These are phyloP conservation scores for Odontomachus brunneus DNA, from an alignment of 1,140 invertebrate species.

Conservation along the genomic window DNA sequence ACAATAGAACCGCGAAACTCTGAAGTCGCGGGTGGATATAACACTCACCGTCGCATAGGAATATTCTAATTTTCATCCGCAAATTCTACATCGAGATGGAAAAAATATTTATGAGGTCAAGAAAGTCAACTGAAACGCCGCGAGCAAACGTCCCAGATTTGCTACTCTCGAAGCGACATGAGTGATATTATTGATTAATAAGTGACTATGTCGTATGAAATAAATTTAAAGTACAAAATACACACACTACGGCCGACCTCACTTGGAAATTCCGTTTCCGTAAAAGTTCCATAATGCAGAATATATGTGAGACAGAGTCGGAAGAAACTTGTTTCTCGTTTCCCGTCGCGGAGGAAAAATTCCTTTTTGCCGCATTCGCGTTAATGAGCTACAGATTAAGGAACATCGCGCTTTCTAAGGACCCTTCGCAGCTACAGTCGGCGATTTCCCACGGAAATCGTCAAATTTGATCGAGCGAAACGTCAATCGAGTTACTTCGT, in stretches of 20 bases:
- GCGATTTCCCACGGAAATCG: neutral
- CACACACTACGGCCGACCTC: neutral
- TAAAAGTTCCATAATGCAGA: neutral
- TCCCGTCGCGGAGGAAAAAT: no score
- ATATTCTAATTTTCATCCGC: conserved; percentile 29
- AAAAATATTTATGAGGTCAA: conserved; percentile 31
- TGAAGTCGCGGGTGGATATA: conserved; percentile 24
- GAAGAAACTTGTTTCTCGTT: neutral
- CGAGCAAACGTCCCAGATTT: conserved; percentile 28
- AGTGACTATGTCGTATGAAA: neutral
- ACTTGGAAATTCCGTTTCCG: neutral
- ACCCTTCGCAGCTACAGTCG: conserved; percentile 5
- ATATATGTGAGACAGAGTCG: neutral
- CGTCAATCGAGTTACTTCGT: conserved; percentile 45
- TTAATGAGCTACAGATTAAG: neutral
- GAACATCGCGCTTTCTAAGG: neutral
- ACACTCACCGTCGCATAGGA: neutral
- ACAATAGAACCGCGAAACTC: conserved; percentile 12
- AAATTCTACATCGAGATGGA: conserved; percentile 24
- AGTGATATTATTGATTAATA: conserved; percentile 16
- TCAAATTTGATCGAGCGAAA: conserved; percentile 23
- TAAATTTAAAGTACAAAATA: neutral
- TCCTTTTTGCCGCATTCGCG: neutral
- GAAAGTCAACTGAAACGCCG: conserved; percentile 16
- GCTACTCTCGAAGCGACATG: neutral